Conservation (phyloP, 2,113 vertebrate species). For the Setophaga petechia region DNA sequence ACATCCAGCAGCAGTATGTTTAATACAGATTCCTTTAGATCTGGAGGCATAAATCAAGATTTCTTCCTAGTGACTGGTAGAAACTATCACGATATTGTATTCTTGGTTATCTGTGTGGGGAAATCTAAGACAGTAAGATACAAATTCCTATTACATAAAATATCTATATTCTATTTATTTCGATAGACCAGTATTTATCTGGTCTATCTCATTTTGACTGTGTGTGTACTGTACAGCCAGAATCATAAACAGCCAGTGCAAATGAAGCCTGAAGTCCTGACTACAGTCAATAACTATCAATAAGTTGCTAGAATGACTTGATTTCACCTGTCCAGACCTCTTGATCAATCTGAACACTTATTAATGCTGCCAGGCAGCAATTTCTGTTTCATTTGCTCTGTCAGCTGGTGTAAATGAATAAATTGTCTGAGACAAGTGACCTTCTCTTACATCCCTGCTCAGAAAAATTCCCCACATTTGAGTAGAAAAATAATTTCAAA, state of each 20-base stretch:
- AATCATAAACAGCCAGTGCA: neutral
- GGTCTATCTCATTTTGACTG: neutral
- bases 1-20: neutral
- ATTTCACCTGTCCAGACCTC: neutral
- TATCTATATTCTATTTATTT: neutral
- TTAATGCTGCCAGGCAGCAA: neutral
- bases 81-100: neutral
- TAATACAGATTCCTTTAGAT: neutral
- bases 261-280: neutral
- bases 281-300: neutral
- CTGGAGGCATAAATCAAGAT: fast-evolving
- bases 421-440: neutral
- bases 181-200: neutral
- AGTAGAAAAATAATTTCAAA: neutral
- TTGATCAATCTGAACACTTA: neutral
- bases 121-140: neutral
- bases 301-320: neutral
- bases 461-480: neutral
- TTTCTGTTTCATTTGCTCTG: neutral
- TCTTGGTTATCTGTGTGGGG: neutral
- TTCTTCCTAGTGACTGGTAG: neutral
- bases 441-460: neutral
- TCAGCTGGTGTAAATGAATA: neutral
- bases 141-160: neutral
- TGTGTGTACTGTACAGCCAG: neutral